These are phyloP conservation scores for Harpegnathos saltator DNA, from an alignment of 1,140 invertebrate genomes.

Conservation along the genomic window DNA sequence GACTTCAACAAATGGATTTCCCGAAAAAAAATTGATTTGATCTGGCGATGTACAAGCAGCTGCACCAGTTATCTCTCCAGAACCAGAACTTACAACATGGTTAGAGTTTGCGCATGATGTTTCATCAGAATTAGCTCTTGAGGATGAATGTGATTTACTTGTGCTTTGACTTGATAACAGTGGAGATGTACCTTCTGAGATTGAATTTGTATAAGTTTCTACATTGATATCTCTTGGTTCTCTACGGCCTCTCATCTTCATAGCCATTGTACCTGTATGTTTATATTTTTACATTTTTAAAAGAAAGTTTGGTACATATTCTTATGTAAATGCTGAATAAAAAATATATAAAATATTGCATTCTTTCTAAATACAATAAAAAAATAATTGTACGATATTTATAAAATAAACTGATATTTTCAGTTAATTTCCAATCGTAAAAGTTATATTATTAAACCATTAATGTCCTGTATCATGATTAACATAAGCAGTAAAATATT, in stretches of 20 bases:
- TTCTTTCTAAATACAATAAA: slow-evolving; percentile 6
- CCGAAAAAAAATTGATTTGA: slow-evolving; percentile 95
- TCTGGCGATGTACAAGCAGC: slow-evolving; percentile 82
- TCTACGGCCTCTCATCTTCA: slow-evolving; percentile 87
- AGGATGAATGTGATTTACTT: slow-evolving; percentile 77
- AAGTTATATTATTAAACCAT: not conserved
- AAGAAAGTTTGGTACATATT: slow-evolving; percentile 24
- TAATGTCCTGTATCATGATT: not conserved
- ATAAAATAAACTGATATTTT: not conserved
- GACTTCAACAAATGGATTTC: slow-evolving; percentile 98
- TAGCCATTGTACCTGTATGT: slow-evolving; percentile 77
- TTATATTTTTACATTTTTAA: slow-evolving; percentile 35
- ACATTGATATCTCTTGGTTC: slow-evolving; percentile 88
- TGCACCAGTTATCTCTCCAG: slow-evolving; percentile 80
- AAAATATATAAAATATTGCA: slow-evolving; percentile 35
- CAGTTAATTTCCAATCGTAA: not conserved
- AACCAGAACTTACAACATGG: slow-evolving; percentile 82
- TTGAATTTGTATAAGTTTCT: slow-evolving; percentile 88
- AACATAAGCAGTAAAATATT: slow-evolving; percentile 25
- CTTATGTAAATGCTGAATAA: slow-evolving; percentile 48
- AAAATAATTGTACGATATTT: slow-evolving; percentile 1
- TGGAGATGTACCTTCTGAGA: slow-evolving; percentile 82
- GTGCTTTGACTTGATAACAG: slow-evolving; percentile 76
- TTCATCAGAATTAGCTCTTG: slow-evolving; percentile 84
- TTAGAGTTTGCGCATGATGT: slow-evolving; percentile 81